These are phyloP conservation scores for Mamestra configurata DNA, from an alignment of 1,140 invertebrate species.

Conservation along the genomic window DNA sequence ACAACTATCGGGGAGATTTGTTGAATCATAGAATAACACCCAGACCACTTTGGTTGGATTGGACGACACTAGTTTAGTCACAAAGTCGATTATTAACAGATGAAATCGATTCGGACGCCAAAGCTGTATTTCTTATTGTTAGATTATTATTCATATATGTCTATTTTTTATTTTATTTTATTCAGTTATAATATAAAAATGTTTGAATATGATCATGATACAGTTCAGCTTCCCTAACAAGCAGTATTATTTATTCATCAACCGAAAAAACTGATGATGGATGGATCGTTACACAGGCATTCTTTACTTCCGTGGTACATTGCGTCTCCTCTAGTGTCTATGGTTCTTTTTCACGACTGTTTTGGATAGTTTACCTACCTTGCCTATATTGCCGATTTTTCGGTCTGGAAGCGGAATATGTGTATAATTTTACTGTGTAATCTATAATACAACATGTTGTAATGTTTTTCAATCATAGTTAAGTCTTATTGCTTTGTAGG, in stretches of 20 bases:
- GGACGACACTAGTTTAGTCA: too few relatives aligned
- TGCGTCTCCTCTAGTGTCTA: slow-evolving; percentile 71
- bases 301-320: slow-evolving; percentile 54
- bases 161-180: not conserved
- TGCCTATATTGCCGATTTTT: slow-evolving; percentile 86
- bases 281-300: slow-evolving; percentile 60
- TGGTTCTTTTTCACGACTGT: slow-evolving; percentile 87
- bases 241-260: slow-evolving; percentile 58
- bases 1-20: too few relatives aligned
- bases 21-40: too few relatives aligned
- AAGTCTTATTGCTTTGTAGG: slow-evolving; percentile 63
- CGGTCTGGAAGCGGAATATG: slow-evolving; percentile 79
- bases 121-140: not conserved
- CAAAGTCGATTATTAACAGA: too few relatives aligned
- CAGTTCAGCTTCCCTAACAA: not conserved
- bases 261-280: slow-evolving; percentile 44
- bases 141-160: not conserved
- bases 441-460: slow-evolving; percentile 69
- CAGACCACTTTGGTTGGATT: too few relatives aligned
- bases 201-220: not conserved
- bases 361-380: slow-evolving; percentile 87
- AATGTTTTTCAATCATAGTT: slow-evolving; percentile 77
- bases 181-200: not conserved
- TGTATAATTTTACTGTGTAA: slow-evolving; percentile 73
- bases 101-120: too few relatives aligned